phyloP scores from a whole-genome alignment of 2,888 invertebrate species.

The Pyrochroa serraticornis region DNA sequence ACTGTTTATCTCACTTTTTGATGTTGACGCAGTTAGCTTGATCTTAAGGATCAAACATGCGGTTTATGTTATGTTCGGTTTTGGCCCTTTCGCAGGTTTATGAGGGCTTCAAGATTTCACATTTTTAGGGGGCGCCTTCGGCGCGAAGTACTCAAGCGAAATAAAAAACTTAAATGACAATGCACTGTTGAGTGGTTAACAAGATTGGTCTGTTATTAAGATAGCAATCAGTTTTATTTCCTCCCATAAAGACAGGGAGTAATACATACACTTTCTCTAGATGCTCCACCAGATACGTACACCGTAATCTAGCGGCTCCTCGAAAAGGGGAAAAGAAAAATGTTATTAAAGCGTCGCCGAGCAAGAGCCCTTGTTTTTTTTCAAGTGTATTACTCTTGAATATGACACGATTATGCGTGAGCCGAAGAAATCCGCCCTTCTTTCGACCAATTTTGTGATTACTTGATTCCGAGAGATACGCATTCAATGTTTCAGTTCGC shows the following conservation, averaged over 20 bases:
- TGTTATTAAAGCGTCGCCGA: slow-evolving; percentile 44
- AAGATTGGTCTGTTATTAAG: slow-evolving; percentile 60
- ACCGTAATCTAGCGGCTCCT: slow-evolving; percentile 30
- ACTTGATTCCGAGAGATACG: slow-evolving; percentile 51
- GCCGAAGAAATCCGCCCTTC: slow-evolving; percentile 28
- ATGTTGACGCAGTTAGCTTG: too few species aligned
- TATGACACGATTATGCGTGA: slow-evolving; percentile 58
- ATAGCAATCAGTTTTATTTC: slow-evolving; percentile 60
- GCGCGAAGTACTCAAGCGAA: slow-evolving; percentile 35
- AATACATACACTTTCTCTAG: slow-evolving; percentile 56
- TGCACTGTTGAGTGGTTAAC: slow-evolving; percentile 57
- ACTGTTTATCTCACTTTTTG: too few species aligned
- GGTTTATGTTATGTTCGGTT: too few species aligned
- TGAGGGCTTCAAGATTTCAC: too few species aligned
- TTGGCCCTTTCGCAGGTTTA: too few species aligned
- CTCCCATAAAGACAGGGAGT: slow-evolving; percentile 56
- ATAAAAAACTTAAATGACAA: slow-evolving; percentile 51
- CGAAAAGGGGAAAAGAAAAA: slow-evolving; percentile 33
- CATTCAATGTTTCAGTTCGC: slow-evolving; percentile 46
- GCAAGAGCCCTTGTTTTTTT: slow-evolving; percentile 46
- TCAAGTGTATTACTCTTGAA: slow-evolving; percentile 41
- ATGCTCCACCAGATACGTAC: slow-evolving; percentile 44
- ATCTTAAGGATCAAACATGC: too few species aligned
- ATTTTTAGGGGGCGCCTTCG: slow-evolving; percentile 3
- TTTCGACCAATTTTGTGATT: slow-evolving; percentile 56